Evolutionary conservation across 2,888 invertebrate genomes (phyloP).

Genomic region (Lysandra bellargus): DNA sequence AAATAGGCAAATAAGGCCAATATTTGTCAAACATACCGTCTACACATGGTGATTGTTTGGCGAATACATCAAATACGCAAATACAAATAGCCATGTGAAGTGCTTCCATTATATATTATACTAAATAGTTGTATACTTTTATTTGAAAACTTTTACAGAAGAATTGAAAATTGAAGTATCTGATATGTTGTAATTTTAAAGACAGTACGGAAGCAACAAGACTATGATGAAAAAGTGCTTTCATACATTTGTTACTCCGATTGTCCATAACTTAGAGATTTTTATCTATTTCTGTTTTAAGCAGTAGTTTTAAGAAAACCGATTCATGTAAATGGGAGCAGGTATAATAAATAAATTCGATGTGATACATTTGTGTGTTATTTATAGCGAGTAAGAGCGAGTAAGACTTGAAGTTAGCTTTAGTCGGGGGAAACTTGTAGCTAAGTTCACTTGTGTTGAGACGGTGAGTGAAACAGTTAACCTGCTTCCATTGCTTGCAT

Average conservation of each 20-base stretch:
- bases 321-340: conserved; percentile 35
- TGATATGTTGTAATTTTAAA: background rate
- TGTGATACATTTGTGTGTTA: conserved; percentile 38
- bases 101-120: background rate
- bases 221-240: background rate
- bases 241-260: background rate
- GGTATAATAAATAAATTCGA: conserved; percentile 39
- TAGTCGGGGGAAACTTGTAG: background rate
- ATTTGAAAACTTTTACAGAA: background rate
- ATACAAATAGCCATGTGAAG: too few species aligned
- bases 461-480: conserved; percentile 36
- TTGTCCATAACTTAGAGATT: background rate
- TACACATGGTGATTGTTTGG: too few species aligned
- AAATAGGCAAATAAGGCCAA: too few species aligned
- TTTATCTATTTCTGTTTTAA: conserved; percentile 8
- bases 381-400: conserved; percentile 33
- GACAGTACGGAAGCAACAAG: background rate
- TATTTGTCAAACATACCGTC: too few species aligned
- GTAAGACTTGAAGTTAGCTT: background rate
- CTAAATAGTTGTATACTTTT: background rate
- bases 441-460: background rate
- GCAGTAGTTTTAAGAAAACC: conserved; percentile 25
- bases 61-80: too few species aligned
- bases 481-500: conserved; percentile 68
- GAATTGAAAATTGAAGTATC: background rate